Evolutionary conservation across 2,113 vertebrate genomes (phyloP), one percentile per base, ranked within the genome.

Genomic region (Xiphophorus hellerii): DNA sequence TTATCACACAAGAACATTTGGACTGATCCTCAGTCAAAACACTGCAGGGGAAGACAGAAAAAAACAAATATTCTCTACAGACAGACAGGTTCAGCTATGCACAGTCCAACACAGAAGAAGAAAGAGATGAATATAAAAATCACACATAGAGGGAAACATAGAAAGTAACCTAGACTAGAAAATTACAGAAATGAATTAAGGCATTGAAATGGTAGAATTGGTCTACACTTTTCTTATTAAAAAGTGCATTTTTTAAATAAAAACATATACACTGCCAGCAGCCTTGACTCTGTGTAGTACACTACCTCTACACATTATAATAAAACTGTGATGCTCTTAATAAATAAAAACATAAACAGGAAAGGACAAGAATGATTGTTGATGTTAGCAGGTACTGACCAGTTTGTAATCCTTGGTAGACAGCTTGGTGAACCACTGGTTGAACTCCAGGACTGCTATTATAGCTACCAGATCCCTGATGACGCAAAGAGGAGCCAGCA

Each of bases 381-480:
- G 42, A 61, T 22, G 44, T 6, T 1, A 25, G 22, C 20, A 33
- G 30, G 20, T 76, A 82, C 80, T 13, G 35, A 99, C 98, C 95
- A 98, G 95, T 93, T 97, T 97, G 76, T 96, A 96, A 89, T 99
- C 98, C 93, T 97, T 98, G 4, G 96, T 97, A 76, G 96, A 97
- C 74, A 99, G 93, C 87, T 97, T 99, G 82, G 96, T 98, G 94
- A 99, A 99, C 98, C 98, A 99, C 92, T 97, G 98, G 90, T 98
- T 99, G 75, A 97, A 98, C 70, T 99, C 98, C 92, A 99, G 92
- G 3, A 97, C 97, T 69, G 96, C 98, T 74, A 98, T 96, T 88
- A 99, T 99, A 48, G 98, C 97, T 89, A 98, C 96, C 89, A 99
- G 95, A 94, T 99, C 98, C 94, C 98, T 99, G 92, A 93, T 79